Evolutionary conservation across 2,888 invertebrate species (phyloP).

Genomic region (Hirtodrosophila trivittata): DNA sequence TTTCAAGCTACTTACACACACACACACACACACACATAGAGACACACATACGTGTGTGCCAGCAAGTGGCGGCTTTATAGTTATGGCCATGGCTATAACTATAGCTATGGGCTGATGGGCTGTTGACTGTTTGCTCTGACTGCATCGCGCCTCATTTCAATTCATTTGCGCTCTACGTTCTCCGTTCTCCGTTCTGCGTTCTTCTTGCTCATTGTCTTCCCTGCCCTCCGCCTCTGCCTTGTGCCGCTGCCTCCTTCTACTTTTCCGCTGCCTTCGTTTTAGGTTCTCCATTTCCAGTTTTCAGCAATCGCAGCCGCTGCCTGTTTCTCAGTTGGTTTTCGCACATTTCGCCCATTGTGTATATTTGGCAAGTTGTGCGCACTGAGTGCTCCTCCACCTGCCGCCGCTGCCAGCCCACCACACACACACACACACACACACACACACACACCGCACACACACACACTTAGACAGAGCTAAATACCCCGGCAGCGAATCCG

Average conservation of each 20-base stretch:
- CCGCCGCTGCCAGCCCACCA: not conserved
- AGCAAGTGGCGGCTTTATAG: slow-evolving; percentile 54
- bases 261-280: slow-evolving; percentile 40
- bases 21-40: slow-evolving; percentile 24
- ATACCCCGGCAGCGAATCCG: slow-evolving; percentile 14
- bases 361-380: slow-evolving; percentile 72
- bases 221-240: slow-evolving; percentile 1
- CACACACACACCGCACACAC: slow-evolving; percentile 11
- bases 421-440: slow-evolving; percentile 18
- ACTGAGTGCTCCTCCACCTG: slow-evolving; percentile 17
- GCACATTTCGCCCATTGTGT: slow-evolving; percentile 73
- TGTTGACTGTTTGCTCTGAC: slow-evolving; percentile 25
- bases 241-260: slow-evolving; percentile 15
- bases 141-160: slow-evolving; percentile 52
- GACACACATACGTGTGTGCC: slow-evolving; percentile 33
- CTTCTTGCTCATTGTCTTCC: not conserved
- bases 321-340: slow-evolving; percentile 49
- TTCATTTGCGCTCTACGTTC: slow-evolving; percentile 46
- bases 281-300: slow-evolving; percentile 73
- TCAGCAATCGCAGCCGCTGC: slow-evolving; percentile 18
- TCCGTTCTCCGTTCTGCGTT: slow-evolving; percentile 5
- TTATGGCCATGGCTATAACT: slow-evolving; percentile 35
- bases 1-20: slow-evolving; percentile 20
- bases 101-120: slow-evolving; percentile 14
- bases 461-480: slow-evolving; percentile 13